These are phyloP conservation scores for Nannoperca australis DNA, from an alignment of 2,797 vertebrate species.

Conservation along the genomic window DNA sequence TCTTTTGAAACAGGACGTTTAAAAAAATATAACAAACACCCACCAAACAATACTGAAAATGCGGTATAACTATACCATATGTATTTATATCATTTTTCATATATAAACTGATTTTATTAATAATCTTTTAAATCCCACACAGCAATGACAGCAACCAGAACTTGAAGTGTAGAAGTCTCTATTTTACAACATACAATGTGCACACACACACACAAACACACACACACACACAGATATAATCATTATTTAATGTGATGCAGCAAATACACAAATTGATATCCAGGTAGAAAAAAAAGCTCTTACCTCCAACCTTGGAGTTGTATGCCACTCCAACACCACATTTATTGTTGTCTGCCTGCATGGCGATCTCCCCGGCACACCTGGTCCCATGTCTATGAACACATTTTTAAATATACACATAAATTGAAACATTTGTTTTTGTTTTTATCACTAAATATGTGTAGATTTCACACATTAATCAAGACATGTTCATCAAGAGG, in stretches of 20 bases:
- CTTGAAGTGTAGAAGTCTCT: no score
- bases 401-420: background rate
- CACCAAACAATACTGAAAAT: no score
- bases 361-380: conserved; percentile 97
- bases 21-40: no score
- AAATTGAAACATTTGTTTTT: background rate
- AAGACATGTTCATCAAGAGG: background rate
- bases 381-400: conserved; percentile 93
- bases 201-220: background rate
- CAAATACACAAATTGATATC: background rate
- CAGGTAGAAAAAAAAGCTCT: conserved; percentile 41
- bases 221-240: background rate
- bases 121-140: background rate
- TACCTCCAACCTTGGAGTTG: conserved; percentile 97
- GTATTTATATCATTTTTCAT: background rate
- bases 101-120: background rate
- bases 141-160: background rate
- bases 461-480: background rate
- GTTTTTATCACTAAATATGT: background rate
- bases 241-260: background rate
- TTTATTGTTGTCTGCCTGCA: conserved; percentile 98
- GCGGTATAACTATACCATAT: no score
- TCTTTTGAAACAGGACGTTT: background rate
- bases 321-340: conserved; percentile 97
- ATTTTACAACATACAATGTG: background rate